Base-by-base conservation (phyloP, 2,113 vertebrate species). In the Maccullochella peelii region DNA sequence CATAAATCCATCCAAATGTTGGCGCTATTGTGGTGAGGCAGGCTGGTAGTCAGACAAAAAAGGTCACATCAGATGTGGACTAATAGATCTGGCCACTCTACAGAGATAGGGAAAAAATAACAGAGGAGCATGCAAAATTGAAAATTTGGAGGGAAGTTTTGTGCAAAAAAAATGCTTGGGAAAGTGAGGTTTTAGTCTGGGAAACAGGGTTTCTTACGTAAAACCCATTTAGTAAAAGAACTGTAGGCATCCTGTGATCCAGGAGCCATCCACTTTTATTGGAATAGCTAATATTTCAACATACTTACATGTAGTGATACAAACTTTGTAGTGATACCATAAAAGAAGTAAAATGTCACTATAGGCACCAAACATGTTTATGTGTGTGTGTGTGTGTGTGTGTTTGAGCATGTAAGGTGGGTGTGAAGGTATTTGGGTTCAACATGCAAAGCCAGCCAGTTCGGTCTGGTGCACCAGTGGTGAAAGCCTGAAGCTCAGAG, bases 1-100 rank as follows among this genome's bases (percentile, higher is more conserved):
- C 80, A 86, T 89, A 92, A 93, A 93, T 91, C 83, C 81, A 91
- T 89, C 82, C 49, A 30, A 88, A 85, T 78, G 89, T 89, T 86
- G 76, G 49, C 30, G 58, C 89, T 73, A 81, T 92, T 92, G 91
- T 93, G 85, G 89, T 55, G 83, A 69, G 55, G 73, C 8, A 57
- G 70, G 47, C 84, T 12, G 18, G 68, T 78, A 90, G 75, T 81
- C 49, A 42, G 50, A 88, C 73, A 83, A 81, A 74, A 82, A 90
- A 93, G 89, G 91, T 88, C 91, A 88, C 54, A 30, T 83, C 69
- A 76, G 77, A 87, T 82, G 89, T 81, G 77, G 82, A 86, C 77
- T 57, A 66, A 88, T 85, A 81, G 74, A 80, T 74, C 0, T 70
- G 84, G 49, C 1, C 15, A 16, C 70, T 73, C 36, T 67, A 62